Conservation (phyloP, 2,113 vertebrate species). For the Beaufortia kweichowensis region DNA sequence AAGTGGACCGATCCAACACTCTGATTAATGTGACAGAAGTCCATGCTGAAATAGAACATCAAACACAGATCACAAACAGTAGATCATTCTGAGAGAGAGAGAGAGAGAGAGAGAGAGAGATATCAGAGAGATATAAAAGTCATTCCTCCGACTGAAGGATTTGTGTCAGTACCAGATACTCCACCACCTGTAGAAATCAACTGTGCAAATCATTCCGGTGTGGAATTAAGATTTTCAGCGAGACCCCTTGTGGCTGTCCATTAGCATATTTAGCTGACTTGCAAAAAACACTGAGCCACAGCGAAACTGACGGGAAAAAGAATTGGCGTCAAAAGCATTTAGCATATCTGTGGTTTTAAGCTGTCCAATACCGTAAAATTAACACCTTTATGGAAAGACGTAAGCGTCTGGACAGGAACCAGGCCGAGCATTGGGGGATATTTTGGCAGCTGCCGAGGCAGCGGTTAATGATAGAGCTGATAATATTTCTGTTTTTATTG, state of each 20-base stretch:
- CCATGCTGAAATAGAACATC: conserved; percentile 72
- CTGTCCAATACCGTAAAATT: conserved; percentile 72
- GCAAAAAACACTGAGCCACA: background rate
- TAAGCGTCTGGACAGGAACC: conserved; percentile 63
- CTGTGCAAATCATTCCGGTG: conserved; percentile 4
- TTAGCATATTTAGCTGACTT: background rate
- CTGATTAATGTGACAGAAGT: conserved; percentile 78
- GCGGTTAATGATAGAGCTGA: conserved; percentile 67
- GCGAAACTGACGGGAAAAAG: conserved; percentile 28
- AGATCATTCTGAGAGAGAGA: conserved; percentile 51
- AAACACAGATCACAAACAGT: conserved; percentile 63
- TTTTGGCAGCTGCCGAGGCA: conserved; percentile 70
- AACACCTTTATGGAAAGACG: conserved; percentile 72
- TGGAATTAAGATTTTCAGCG: background rate
- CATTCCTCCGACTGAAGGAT: conserved; percentile 3
- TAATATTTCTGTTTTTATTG: conserved; percentile 75
- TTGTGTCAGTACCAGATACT: background rate
- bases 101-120: background rate
- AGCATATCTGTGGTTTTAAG: conserved; percentile 66
- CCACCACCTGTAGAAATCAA: conserved; percentile 4
- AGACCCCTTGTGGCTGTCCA: background rate
- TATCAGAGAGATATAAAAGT: conserved; percentile 24
- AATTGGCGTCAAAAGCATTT: conserved; percentile 59
- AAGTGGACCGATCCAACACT: conserved; percentile 57
- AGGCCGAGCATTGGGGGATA: conserved; percentile 62